phyloP scores from a whole-genome alignment of 2,797 vertebrate genomes.

The Gallinago nigripennis region DNA sequence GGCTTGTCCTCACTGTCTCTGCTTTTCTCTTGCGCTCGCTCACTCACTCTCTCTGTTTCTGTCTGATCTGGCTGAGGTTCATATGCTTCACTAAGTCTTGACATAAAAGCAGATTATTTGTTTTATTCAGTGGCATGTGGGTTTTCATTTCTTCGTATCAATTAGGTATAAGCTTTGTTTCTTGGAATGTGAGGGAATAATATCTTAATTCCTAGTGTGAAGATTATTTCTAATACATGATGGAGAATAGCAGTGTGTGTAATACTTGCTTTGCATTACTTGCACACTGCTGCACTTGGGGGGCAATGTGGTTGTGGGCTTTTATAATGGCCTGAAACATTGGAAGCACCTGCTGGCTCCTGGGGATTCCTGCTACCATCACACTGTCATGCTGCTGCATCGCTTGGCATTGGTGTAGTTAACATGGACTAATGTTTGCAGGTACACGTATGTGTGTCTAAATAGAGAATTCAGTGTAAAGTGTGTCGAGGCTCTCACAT shows the following conservation, averaged over 20 bases:
- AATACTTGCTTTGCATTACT: background rate
- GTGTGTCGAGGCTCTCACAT: background rate
- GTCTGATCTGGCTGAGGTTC: background rate
- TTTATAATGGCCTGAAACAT: background rate
- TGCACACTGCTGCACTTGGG: background rate
- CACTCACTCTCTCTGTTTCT: fast-evolving
- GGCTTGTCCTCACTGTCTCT: background rate
- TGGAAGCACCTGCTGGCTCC: background rate
- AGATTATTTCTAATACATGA: background rate
- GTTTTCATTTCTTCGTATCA: background rate
- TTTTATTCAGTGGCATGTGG: background rate
- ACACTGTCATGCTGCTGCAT: background rate
- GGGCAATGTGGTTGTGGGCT: background rate
- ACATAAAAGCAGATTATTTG: background rate
- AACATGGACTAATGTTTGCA: background rate
- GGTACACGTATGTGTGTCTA: background rate
- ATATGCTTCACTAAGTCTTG: background rate
- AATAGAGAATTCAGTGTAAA: background rate
- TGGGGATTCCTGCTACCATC: background rate
- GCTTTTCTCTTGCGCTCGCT: background rate
- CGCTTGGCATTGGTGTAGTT: background rate
- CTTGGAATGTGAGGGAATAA: background rate
- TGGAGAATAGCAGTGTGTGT: background rate
- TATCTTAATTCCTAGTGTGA: background rate
- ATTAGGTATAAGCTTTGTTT: background rate